Percentiles rank a stretch among this genome's conserved stretches.
These are phyloP conservation scores for Eulithis prunata DNA, from an alignment of 2,888 invertebrate genomes.

Conservation along the genomic window DNA sequence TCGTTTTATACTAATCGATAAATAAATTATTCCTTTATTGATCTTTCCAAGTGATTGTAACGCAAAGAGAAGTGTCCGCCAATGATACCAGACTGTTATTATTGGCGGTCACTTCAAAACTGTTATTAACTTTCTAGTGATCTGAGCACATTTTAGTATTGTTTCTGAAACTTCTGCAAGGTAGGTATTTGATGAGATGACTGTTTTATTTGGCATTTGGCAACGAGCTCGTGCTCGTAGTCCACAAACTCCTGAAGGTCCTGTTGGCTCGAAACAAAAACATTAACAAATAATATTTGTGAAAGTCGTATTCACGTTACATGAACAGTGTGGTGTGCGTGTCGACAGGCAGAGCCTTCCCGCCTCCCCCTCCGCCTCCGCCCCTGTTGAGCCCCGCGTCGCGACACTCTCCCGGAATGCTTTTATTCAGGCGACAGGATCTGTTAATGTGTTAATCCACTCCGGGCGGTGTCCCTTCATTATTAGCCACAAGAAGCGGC, in stretches of 20 bases:
- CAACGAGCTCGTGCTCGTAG: too few species aligned
- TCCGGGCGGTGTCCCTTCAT: constrained; percentile 74
- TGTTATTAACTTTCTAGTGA: too few species aligned
- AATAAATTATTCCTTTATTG: background rate
- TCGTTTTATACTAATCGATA: background rate
- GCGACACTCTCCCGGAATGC: constrained; percentile 72
- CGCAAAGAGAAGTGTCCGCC: background rate
- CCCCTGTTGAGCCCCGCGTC: constrained; percentile 9
- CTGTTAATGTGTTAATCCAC: constrained; percentile 82
- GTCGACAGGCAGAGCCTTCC: constrained; percentile 13
- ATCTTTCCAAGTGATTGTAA: background rate
- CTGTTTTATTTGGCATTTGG: too few species aligned
- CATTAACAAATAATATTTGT: too few species aligned
- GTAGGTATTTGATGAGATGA: too few species aligned
- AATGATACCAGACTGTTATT: background rate
- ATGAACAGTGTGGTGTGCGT: constrained; percentile 6
- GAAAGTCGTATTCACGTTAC: constrained; percentile 17
- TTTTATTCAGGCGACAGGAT: constrained; percentile 74
- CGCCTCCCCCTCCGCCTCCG: background rate
- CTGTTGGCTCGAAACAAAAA: too few species aligned
- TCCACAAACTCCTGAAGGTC: too few species aligned
- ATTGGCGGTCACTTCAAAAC: too few species aligned
- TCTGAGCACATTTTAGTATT: too few species aligned
- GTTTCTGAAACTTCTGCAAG: too few species aligned
- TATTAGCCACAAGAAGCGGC: constrained; percentile 63